Conservation (phyloP, 2,888 invertebrate species). For the Ptychoptera contaminata region DNA sequence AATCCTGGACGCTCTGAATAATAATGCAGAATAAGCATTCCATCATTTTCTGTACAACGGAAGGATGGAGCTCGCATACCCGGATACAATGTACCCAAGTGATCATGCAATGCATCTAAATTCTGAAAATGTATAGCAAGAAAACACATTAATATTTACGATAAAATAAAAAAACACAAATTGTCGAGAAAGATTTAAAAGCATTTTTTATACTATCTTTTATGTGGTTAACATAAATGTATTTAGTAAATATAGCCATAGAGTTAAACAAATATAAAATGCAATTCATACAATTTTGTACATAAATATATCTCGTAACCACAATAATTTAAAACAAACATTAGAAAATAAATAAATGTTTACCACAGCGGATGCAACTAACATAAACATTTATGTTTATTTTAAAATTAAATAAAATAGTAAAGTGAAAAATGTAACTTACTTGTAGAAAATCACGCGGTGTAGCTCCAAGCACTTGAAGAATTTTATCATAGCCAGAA, state of each 20-base stretch:
- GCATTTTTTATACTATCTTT: no score
- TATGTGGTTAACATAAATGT: no score
- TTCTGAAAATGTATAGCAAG: constrained; percentile 41
- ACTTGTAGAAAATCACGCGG: constrained; percentile 90
- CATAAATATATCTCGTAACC: neutral
- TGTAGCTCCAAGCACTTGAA: constrained; percentile 87
- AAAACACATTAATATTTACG: no score
- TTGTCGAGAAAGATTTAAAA: no score
- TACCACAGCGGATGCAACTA: neutral
- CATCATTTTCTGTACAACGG: constrained; percentile 87
- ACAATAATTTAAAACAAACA: neutral
- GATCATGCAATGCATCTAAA: constrained; percentile 89
- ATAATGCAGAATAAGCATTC: constrained; percentile 81
- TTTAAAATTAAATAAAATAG: neutral
- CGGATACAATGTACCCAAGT: constrained; percentile 83
- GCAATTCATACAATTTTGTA: neutral
- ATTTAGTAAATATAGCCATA: neutral
- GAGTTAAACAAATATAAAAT: neutral
- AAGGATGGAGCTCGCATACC: constrained; percentile 93
- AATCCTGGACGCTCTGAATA: constrained; percentile 89
- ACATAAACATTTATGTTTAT: neutral
- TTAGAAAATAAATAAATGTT: constrained; percentile 12
- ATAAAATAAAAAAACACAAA: no score
- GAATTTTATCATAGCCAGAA: constrained; percentile 91
- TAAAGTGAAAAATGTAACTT: no score